Base-by-base conservation (phyloP, 2,888 invertebrate genomes). In the Dynastes grantii region DNA sequence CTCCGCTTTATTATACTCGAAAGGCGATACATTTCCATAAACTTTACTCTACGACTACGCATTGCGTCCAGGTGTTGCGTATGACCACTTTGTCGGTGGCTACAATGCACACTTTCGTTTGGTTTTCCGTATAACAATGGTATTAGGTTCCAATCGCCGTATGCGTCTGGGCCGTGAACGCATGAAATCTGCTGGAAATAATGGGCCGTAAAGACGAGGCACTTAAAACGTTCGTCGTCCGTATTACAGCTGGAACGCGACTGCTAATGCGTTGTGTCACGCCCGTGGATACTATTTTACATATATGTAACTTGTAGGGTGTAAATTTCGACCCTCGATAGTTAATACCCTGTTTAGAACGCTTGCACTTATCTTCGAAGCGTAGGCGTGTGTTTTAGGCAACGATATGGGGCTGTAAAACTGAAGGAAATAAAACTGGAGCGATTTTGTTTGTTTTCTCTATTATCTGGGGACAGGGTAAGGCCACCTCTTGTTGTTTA, bases 241-340 rank as follows among this genome's bases (percentile, higher is more conserved):
- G 29, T 49, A 22, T 63, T 63, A 2, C 22, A 22, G 37, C 27
- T 67, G 40, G 67, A 67, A 67, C 67, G 40, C 37, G 45, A 45
- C 45, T 16, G 45, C 45, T 49, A 67, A 49, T 40, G 67, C 67
- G 67, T 67, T 67, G 45, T 49, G 49, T 45, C 67, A 67, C 67
- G 67, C 9, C 8, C 27, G 11, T n/a, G 64, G 4, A 49, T n/a
- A 67, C 55, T 16, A 22, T 22, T 58, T 58, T 58, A 58, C n/a
- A 45, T 45, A 45, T 45, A 45, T 11, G 45, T 1, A 11, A 49
- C 45, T 49, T 9, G 16, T 8, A 67, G 67, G 67, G 67, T 67
- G 45, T 40, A 67, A 67, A 49, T 49, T 9, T 67, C 22, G 16
- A 67, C 49, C 49, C 67, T 67, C 22, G 22, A n/a, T 16, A 9